A percentile compares a stretch with the other conserved stretches of the same genome.
Evolutionary conservation across 2,797 vertebrate genomes (phyloP).

Genomic region (Yasuhikotakia modesta): DNA sequence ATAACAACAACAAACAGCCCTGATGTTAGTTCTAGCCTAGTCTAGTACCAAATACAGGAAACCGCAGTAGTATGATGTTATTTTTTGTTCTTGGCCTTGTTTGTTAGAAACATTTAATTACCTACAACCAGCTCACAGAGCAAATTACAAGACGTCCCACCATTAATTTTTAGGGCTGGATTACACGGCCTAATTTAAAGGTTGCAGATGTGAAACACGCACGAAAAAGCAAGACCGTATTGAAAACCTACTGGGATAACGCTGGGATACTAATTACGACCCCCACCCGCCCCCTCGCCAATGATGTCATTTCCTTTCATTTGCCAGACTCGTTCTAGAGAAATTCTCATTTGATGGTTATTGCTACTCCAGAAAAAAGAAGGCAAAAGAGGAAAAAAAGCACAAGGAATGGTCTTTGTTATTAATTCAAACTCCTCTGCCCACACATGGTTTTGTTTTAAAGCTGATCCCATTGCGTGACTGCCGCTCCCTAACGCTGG

Average conservation of each 20-base stretch:
- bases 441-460: constrained; percentile 82
- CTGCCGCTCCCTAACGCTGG: constrained; percentile 72
- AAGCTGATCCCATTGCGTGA: constrained; percentile 75
- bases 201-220: constrained; percentile 59
- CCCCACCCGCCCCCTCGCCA: constrained; percentile 37
- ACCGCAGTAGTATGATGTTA: not conserved
- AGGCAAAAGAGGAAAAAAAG: constrained; percentile 51
- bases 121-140: constrained; percentile 15
- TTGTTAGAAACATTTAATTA: not conserved
- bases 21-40: too few species aligned
- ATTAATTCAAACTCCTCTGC: constrained; percentile 71
- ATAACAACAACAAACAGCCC: too few species aligned
- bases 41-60: not conserved
- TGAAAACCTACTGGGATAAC: constrained; percentile 60
- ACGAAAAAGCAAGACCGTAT: constrained; percentile 38
- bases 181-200: constrained; percentile 49
- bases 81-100: not conserved
- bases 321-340: constrained; percentile 64
- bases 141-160: constrained; percentile 28
- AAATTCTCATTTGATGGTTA: constrained; percentile 67
- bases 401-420: constrained; percentile 68
- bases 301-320: constrained; percentile 73
- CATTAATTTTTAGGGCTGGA: constrained; percentile 49
- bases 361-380: constrained; percentile 48
- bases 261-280: constrained; percentile 67